These are phyloP conservation scores for Heliconius aoede DNA, from an alignment of 2,888 invertebrate genomes.

Conservation along the genomic window DNA sequence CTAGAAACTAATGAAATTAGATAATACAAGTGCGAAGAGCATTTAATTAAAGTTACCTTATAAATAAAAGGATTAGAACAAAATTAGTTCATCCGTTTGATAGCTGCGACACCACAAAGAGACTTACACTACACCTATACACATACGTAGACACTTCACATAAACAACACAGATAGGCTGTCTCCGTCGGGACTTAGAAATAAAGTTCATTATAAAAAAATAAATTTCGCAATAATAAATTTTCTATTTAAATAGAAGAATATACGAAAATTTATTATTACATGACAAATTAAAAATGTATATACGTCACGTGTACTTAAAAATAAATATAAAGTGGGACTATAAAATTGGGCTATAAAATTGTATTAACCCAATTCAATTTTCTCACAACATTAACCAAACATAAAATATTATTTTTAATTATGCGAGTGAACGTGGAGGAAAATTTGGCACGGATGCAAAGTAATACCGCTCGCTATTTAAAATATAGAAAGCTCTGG, in stretches of 20 bases:
- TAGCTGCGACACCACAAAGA: no score
- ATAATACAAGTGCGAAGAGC: no score
- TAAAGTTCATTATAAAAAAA: no score
- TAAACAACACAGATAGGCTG: no score
- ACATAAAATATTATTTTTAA: slow-evolving; percentile 28
- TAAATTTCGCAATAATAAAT: background rate
- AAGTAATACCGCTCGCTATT: background rate
- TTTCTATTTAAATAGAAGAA: background rate
- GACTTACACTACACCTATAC: no score
- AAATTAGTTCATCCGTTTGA: no score
- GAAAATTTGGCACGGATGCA: slow-evolving; percentile 26
- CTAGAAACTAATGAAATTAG: no score
- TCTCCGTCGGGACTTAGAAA: no score
- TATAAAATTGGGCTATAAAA: slow-evolving; percentile 12
- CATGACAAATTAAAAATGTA: background rate
- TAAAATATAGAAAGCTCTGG: slow-evolving; percentile 1
- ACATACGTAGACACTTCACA: no score
- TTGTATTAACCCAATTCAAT: slow-evolving; percentile 20
- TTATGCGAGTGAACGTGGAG: slow-evolving; percentile 21
- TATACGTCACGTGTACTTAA: background rate
- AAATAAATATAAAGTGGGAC: background rate
- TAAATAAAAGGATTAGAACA: no score
- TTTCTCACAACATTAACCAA: slow-evolving; percentile 18
- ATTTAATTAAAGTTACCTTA: no score
- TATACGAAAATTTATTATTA: background rate